Percentiles rank a stretch among this genome's conserved stretches.
Evolutionary conservation across 37 sponge, comb jelly and placozoan genomes (phyloP).

Genomic region (Spongia lamella): DNA sequence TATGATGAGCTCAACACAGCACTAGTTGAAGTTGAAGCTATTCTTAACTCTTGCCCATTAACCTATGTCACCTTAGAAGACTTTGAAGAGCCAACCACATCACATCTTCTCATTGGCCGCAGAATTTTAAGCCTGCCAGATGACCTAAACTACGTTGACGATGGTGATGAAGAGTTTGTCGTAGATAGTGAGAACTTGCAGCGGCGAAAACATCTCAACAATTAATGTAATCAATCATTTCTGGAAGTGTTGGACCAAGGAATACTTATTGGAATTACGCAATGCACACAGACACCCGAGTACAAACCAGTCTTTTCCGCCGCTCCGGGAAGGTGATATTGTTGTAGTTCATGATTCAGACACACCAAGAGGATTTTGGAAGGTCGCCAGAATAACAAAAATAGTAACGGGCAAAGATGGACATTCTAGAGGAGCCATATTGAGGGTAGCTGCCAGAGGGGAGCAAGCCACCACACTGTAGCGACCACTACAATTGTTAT

Average conservation of each 20-base stretch:
- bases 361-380: conserved; percentile 35
- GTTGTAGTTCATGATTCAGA: conserved; percentile 37
- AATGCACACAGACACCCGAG: conserved; percentile 14
- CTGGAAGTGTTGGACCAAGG: conserved; percentile 37
- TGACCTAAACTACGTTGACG: background rate
- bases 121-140: conserved; percentile 25
- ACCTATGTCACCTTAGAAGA: conserved; percentile 20
- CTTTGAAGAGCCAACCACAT: conserved; percentile 29
- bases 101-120: conserved; percentile 35
- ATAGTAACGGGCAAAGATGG: conserved; percentile 28
- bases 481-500: conserved; percentile 22
- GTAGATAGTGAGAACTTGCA: conserved; percentile 14
- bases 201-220: conserved; percentile 39
- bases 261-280: conserved; percentile 42
- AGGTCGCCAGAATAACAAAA: conserved; percentile 11
- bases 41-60: conserved; percentile 30
- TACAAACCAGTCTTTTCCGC: background rate
- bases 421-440: conserved; percentile 21
- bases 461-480: conserved; percentile 21
- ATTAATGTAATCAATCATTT: conserved; percentile 46
- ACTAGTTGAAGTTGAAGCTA: conserved; percentile 25
- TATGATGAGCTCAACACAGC: conserved; percentile 24
- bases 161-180: conserved; percentile 21
- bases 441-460: conserved; percentile 15
- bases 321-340: conserved; percentile 16